A percentile compares a stretch with the other conserved stretches of the same genome.
Conservation (phyloP, 2,113 vertebrate genomes). For the Trogon melanurus region DNA sequence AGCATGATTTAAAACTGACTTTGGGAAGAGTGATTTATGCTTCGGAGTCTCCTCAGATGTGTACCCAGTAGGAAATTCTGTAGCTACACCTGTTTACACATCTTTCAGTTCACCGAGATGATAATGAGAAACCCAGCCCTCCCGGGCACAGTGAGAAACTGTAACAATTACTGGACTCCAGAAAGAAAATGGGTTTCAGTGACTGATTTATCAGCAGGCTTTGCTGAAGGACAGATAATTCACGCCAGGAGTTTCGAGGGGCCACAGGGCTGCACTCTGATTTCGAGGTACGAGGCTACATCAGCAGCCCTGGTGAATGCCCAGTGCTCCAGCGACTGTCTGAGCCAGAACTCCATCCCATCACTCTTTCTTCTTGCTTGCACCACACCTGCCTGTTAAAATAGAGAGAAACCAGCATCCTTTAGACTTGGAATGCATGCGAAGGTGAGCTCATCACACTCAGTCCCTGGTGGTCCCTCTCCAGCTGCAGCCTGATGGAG, state of each 20-base stretch:
- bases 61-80: constrained; percentile 57
- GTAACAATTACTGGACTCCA: constrained; percentile 17
- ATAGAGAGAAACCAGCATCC: neutral
- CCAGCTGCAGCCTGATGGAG: neutral
- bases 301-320: neutral
- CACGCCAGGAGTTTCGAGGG: neutral
- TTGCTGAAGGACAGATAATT: constrained; percentile 35
- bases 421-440: neutral
- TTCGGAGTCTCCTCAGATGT: constrained; percentile 62
- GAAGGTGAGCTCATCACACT: neutral
- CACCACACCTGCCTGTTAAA: neutral
- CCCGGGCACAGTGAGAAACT: neutral
- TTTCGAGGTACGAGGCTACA: neutral
- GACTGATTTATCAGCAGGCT: constrained; percentile 41
- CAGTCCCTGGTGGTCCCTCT: neutral
- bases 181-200: constrained; percentile 1
- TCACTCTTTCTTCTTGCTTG: neutral
- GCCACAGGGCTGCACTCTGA: neutral
- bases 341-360: neutral
- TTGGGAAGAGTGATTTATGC: constrained; percentile 63
- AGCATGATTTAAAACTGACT: constrained; percentile 63
- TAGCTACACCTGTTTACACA: constrained; percentile 64
- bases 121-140: constrained; percentile 55
- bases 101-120: constrained; percentile 28
- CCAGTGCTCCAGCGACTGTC: neutral